These are phyloP conservation scores for Proisotoma minuta DNA, from an alignment of 2,888 invertebrate species.

Conservation along the genomic window DNA sequence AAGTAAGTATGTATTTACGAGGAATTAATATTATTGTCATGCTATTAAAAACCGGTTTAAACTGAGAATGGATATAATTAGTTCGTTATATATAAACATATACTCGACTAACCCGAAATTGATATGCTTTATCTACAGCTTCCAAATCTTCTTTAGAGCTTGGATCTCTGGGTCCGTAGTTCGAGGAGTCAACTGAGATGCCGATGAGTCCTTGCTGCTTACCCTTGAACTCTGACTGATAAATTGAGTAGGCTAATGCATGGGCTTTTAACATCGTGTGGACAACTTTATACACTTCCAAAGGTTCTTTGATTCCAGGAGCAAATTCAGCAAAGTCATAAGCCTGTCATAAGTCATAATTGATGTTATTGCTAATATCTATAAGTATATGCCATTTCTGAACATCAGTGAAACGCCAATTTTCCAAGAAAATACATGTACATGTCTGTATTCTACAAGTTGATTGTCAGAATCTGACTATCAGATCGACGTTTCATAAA, in stretches of 20 bases:
- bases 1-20: not conserved
- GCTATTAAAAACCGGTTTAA: too few relatives aligned
- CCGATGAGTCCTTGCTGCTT: slow-evolving; percentile 45
- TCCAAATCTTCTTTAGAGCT: slow-evolving; percentile 33
- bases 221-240: slow-evolving; percentile 57
- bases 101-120: slow-evolving; percentile 38
- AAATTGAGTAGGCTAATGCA: slow-evolving; percentile 61
- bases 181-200: slow-evolving; percentile 44
- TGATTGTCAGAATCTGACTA: too few relatives aligned
- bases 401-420: too few relatives aligned
- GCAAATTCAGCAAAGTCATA: slow-evolving; percentile 47
- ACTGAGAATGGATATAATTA: too few relatives aligned
- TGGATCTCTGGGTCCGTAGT: slow-evolving; percentile 41
- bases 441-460: not conserved
- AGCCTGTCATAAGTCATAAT: too few relatives aligned
- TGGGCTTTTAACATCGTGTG: slow-evolving; percentile 64
- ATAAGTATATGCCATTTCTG: too few relatives aligned
- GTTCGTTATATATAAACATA: not conserved
- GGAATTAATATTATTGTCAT: too few relatives aligned
- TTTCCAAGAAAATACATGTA: too few relatives aligned
- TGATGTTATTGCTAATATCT: too few relatives aligned
- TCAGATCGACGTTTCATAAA: too few relatives aligned
- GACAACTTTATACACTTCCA: slow-evolving; percentile 58
- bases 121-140: slow-evolving; percentile 43
- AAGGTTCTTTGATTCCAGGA: slow-evolving; percentile 56